A percentile compares a stretch with the other conserved stretches of the same genome.
phyloP scores from a whole-genome alignment of 2,797 vertebrate genomes.

The Cygnus olor region DNA sequence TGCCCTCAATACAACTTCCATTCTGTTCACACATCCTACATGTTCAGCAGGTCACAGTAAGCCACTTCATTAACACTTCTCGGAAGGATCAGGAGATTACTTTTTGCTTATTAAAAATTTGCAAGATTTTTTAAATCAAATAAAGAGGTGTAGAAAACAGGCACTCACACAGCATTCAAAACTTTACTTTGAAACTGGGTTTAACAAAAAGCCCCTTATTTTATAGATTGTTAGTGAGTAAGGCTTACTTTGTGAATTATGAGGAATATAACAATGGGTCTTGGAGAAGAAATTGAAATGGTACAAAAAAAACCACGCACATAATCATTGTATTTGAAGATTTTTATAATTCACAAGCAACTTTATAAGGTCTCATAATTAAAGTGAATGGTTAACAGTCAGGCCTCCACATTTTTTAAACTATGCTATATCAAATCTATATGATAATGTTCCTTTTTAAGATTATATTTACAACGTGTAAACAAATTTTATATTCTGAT shows the following conservation, averaged over 20 bases:
- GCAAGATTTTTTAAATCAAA: not conserved
- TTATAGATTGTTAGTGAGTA: not conserved
- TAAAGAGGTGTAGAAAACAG: not conserved
- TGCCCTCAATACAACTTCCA: not conserved
- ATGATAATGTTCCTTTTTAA: not conserved
- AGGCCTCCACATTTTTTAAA: not conserved
- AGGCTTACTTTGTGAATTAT: not conserved
- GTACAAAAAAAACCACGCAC: constrained; percentile 1
- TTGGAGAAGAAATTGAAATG: not conserved
- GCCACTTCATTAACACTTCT: not conserved
- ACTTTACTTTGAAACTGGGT: not conserved
- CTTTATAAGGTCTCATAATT: not conserved
- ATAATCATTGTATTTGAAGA: constrained; percentile 23
- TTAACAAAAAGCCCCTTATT: not conserved
- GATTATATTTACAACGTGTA: not conserved
- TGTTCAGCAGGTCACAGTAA: not conserved
- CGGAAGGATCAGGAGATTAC: not conserved
- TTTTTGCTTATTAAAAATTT: not conserved
- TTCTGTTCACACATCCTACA: not conserved
- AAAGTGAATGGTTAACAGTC: constrained; percentile 31
- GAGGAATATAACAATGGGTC: not conserved
- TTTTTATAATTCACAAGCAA: not conserved
- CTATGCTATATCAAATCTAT: not conserved
- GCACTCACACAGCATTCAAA: not conserved
- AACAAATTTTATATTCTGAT: not conserved